Base-by-base conservation (phyloP, 2,113 vertebrate species). In the Xyliphius kryptos region DNA sequence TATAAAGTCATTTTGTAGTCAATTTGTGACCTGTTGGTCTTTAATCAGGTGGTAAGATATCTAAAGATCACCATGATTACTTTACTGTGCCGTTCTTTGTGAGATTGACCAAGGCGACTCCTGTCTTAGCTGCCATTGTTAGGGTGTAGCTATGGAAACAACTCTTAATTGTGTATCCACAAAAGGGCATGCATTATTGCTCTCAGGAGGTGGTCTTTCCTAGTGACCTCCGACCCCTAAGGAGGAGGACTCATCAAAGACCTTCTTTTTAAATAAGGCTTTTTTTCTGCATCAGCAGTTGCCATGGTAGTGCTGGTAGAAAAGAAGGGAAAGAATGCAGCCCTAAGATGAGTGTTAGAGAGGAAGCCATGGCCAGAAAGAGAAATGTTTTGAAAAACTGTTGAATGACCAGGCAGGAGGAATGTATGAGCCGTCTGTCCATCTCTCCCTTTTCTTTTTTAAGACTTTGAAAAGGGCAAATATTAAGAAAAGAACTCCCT, bases 371-470 rank as follows among this genome's bases (percentile, higher is more conserved):
- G 2, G 44, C 43, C 40, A 60, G 41, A 49, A 49, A 19, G 47
- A 63, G 63, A 32, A 32, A 32, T 32, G 26, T 1, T 79, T 74
- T 79, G 70, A 81, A 68, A 63, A 68, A 74, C 54, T 56, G 77
- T 62, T 76, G 74, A 82, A 80, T 80, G 71, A 71, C 78, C 63
- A 77, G 67, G 47, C 20, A 37, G 38, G 37, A 38, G 41, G 48
- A 66, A 52, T 65, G 52, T 61, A 59, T 40, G 69, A 61, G 58
- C 19, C 48, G 40, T 57, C 59, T 50, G 50, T 70, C 17, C 57
- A 66, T 44, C 63, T 51, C 17, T 21, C 58, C 54, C 12, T 43
- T 21, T 36, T 59, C 59, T 72, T 73, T 48, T 61, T 51, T 20
- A 52, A 57, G 54, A 63, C 38, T 57, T 38, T 49, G 38, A 52